phyloP scores from a whole-genome alignment of 2,888 invertebrate species.

The Dynastes maya region DNA sequence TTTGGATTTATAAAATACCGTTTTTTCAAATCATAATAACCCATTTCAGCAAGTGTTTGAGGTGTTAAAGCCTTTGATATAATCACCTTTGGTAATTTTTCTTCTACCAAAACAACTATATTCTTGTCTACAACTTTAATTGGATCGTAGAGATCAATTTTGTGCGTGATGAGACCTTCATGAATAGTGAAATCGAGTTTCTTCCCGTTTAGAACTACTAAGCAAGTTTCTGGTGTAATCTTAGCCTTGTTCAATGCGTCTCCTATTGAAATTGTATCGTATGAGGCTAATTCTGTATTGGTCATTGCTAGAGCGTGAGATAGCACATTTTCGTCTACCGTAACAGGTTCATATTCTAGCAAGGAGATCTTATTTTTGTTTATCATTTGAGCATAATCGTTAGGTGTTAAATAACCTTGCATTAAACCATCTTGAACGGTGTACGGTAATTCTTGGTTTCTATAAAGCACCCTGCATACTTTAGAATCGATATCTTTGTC shows the following conservation, averaged over 20 bases:
- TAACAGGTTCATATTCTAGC: slow-evolving; percentile 70
- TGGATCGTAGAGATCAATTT: slow-evolving; percentile 78
- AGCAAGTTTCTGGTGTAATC: slow-evolving; percentile 75
- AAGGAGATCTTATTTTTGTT: slow-evolving; percentile 78
- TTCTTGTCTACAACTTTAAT: slow-evolving; percentile 80
- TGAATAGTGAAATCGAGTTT: slow-evolving; percentile 78
- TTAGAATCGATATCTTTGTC: slow-evolving; percentile 78
- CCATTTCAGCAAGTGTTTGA: slow-evolving; percentile 82
- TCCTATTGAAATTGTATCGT: slow-evolving; percentile 53
- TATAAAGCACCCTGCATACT: slow-evolving; percentile 73
- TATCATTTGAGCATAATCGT: slow-evolving; percentile 79
- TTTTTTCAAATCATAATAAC: slow-evolving; percentile 82
- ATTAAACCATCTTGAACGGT: slow-evolving; percentile 82
- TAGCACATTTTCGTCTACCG: slow-evolving; percentile 29
- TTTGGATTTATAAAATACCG: slow-evolving; percentile 87
- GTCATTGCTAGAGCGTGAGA: slow-evolving; percentile 17
- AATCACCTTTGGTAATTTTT: slow-evolving; percentile 71
- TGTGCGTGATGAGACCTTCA: slow-evolving; percentile 81
- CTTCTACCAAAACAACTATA: slow-evolving; percentile 75
- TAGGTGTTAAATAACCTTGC: slow-evolving; percentile 79
- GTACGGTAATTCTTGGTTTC: slow-evolving; percentile 76
- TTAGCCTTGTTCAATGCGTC: slow-evolving; percentile 77
- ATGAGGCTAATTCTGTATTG: slow-evolving; percentile 52
- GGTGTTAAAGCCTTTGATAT: slow-evolving; percentile 76
- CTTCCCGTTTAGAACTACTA: slow-evolving; percentile 76